Percentiles rank a stretch among this genome's conserved stretches.
phyloP scores from a whole-genome alignment of 2,888 invertebrate species.

The Erannis defoliaria region DNA sequence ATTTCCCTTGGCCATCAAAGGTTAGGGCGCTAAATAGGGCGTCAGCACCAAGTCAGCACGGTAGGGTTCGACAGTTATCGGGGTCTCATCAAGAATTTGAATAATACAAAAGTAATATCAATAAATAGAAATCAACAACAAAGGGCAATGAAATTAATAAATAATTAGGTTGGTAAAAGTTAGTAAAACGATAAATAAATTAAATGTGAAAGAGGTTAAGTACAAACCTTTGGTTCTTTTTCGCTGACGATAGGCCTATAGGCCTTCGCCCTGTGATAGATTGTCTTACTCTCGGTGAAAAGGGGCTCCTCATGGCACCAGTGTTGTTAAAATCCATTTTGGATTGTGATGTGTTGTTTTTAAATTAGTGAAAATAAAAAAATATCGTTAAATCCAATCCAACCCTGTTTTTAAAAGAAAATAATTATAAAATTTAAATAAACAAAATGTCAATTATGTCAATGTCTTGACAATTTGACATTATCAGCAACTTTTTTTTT shows the following conservation, averaged over 20 bases:
- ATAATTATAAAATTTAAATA: too few species aligned
- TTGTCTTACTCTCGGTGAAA: slow-evolving; percentile 77
- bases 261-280: slow-evolving; percentile 72
- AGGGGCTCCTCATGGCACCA: slow-evolving; percentile 77
- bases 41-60: not conserved
- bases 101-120: not conserved
- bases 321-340: slow-evolving; percentile 75
- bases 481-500: not conserved
- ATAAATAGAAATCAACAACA: not conserved
- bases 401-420: not conserved
- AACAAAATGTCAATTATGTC: not conserved
- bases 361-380: not conserved
- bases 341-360: slow-evolving; percentile 1
- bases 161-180: not conserved
- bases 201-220: slow-evolving; percentile 43
- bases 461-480: not conserved
- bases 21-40: not conserved
- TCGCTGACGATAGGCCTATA: slow-evolving; percentile 66
- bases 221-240: slow-evolving; percentile 71
- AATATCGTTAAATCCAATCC: not conserved
- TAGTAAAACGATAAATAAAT: too few species aligned
- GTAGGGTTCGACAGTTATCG: not conserved
- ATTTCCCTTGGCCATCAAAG: not conserved
- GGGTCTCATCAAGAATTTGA: too few species aligned
- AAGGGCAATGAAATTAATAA: not conserved